phyloP scores from a whole-genome alignment of 53 echinoderm and acorn worm species.

The Patiria pectinifera region DNA sequence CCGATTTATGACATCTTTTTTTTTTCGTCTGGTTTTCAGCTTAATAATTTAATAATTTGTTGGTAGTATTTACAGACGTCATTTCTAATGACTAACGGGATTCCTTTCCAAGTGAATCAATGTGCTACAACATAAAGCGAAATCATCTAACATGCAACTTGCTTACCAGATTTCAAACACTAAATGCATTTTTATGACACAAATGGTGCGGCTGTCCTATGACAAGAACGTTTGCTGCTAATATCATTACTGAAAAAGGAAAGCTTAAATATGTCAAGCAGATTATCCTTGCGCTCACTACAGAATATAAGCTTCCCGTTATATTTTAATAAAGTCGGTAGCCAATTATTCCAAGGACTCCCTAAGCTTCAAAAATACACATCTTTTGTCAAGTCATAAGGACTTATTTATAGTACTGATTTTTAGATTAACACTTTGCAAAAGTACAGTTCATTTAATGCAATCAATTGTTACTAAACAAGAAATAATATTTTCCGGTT shows the following conservation, averaged over 20 bases:
- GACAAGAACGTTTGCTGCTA: too few relatives aligned
- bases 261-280: too few relatives aligned
- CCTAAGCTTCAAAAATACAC: slow-evolving; percentile 1
- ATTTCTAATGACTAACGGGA: background rate
- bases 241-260: too few relatives aligned
- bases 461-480: background rate
- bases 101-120: background rate
- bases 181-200: too few relatives aligned
- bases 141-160: too few relatives aligned
- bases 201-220: too few relatives aligned
- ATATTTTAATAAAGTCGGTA: background rate
- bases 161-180: too few relatives aligned
- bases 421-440: background rate
- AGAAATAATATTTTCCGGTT: background rate
- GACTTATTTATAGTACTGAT: slow-evolving; percentile 6
- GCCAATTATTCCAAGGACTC: background rate
- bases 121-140: background rate
- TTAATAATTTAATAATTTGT: background rate
- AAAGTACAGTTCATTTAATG: background rate
- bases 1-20: too few relatives aligned
- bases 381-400: background rate
- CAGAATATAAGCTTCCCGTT: background rate
- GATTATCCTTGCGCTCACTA: too few relatives aligned
- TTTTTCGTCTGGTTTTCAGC: background rate
- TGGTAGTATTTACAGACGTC: background rate